Evolutionary conservation across 2,888 invertebrate genomes (phyloP).

Genomic region (Lasioglossum malachurum): DNA sequence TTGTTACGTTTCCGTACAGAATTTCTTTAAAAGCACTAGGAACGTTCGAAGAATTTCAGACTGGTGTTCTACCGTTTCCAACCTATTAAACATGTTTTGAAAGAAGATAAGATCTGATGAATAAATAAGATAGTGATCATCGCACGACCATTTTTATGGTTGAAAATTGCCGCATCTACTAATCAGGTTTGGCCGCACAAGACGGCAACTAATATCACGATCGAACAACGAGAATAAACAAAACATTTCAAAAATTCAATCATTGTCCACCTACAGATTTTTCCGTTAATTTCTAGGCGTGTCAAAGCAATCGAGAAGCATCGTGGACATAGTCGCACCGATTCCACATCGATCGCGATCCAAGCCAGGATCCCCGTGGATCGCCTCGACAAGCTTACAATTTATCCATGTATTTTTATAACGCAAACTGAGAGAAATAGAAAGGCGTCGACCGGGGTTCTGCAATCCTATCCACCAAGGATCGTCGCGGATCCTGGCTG

Average conservation of each 20-base stretch:
- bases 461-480: background rate
- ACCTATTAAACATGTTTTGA: no score
- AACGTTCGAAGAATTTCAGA: no score
- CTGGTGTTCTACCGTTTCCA: no score
- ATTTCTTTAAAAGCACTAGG: background rate
- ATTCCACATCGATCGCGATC: background rate
- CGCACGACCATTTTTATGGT: no score
- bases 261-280: background rate
- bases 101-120: no score
- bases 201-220: no score
- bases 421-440: constrained; percentile 40
- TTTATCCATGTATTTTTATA: constrained; percentile 68
- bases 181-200: no score
- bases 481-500: constrained; percentile 11
- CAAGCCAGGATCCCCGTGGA: constrained; percentile 23
- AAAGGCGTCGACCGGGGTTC: constrained; percentile 1
- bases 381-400: constrained; percentile 46
- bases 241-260: background rate
- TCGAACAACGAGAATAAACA: no score
- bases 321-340: background rate
- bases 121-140: no score
- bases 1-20: background rate
- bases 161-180: no score
- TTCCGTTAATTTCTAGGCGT: background rate
- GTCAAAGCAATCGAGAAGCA: background rate